A percentile compares a stretch with the other conserved stretches of the same genome.
Conservation (phyloP, 2,888 invertebrate genomes). For the Lordiphosa andalusiaca region DNA sequence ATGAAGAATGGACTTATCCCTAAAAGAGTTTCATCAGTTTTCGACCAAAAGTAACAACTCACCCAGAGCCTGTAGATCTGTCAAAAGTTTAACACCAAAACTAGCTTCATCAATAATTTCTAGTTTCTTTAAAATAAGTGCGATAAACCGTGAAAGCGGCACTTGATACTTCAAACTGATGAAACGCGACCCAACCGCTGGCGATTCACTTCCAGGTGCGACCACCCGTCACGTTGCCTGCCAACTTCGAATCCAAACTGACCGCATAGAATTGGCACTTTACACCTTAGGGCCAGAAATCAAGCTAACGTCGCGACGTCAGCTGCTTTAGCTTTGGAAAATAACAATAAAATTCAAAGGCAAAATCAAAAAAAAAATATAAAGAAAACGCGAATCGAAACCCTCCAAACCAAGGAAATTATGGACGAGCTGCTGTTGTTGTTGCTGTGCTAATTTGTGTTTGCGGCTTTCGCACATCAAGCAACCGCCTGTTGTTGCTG, state of each 20-base stretch:
- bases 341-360: slow-evolving; percentile 69
- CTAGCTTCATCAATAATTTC: too few species aligned
- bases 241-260: slow-evolving; percentile 75
- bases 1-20: too few species aligned
- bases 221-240: slow-evolving; percentile 58
- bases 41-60: too few species aligned
- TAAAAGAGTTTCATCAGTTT: too few species aligned
- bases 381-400: slow-evolving; percentile 50
- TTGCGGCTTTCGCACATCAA: slow-evolving; percentile 65
- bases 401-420: slow-evolving; percentile 56
- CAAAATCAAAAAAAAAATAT: slow-evolving; percentile 54
- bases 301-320: slow-evolving; percentile 47
- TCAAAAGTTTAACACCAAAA: too few species aligned
- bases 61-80: too few species aligned
- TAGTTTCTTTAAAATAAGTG: too few species aligned
- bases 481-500: slow-evolving; percentile 31
- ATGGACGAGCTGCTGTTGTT: slow-evolving; percentile 45
- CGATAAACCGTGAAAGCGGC: too few species aligned
- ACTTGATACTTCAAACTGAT: not conserved
- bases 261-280: slow-evolving; percentile 76
- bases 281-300: slow-evolving; percentile 63
- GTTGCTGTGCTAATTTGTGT: slow-evolving; percentile 68
- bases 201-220: slow-evolving; percentile 30
- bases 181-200: not conserved
- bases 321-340: slow-evolving; percentile 44